Conservation (phyloP, 2,113 vertebrate genomes). For the Pollimyrus isidori region DNA sequence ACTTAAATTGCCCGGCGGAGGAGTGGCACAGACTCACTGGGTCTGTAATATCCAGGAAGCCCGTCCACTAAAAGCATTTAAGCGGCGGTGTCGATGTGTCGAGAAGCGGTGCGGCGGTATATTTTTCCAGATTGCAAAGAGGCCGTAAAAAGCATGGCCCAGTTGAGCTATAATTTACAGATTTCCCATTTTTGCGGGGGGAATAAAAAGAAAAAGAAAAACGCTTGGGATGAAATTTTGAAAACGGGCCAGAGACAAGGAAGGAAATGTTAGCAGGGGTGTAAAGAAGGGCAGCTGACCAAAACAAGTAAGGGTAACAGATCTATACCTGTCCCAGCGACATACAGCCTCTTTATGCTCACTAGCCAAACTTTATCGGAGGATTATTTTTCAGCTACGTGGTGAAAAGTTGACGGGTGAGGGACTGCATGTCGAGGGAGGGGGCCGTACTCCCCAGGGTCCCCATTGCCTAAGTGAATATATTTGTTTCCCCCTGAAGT, state of each 20-base stretch:
- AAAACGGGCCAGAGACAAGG: conserved; percentile 58
- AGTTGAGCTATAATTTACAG: conserved; percentile 49
- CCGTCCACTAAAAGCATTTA: conserved; percentile 58
- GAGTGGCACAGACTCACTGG: conserved; percentile 63
- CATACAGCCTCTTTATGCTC: conserved; percentile 45
- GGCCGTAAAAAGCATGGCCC: conserved; percentile 56
- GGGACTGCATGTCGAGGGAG: conserved; percentile 9
- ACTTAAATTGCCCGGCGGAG: conserved; percentile 68
- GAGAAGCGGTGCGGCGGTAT: conserved; percentile 54
- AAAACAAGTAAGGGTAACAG: conserved; percentile 57
- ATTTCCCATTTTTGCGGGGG: conserved; percentile 37
- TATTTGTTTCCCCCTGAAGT: not conserved
- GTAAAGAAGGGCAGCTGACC: conserved; percentile 61
- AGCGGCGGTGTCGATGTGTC: conserved; percentile 52
- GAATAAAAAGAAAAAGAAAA: conserved; percentile 39
- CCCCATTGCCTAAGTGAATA: not conserved
- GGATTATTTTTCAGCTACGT: conserved; percentile 55
- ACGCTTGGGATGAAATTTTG: conserved; percentile 49
- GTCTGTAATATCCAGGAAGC: conserved; percentile 62
- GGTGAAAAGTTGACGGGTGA: conserved; percentile 52
- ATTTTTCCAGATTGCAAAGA: conserved; percentile 56
- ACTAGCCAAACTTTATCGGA: conserved; percentile 52
- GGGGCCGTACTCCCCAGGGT: not conserved
- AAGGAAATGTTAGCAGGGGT: conserved; percentile 58
- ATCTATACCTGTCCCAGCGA: conserved; percentile 48